Percentiles rank a stretch among this genome's conserved stretches.
phyloP scores from a whole-genome alignment of 2,888 invertebrate species.

The Suillia variegata region DNA sequence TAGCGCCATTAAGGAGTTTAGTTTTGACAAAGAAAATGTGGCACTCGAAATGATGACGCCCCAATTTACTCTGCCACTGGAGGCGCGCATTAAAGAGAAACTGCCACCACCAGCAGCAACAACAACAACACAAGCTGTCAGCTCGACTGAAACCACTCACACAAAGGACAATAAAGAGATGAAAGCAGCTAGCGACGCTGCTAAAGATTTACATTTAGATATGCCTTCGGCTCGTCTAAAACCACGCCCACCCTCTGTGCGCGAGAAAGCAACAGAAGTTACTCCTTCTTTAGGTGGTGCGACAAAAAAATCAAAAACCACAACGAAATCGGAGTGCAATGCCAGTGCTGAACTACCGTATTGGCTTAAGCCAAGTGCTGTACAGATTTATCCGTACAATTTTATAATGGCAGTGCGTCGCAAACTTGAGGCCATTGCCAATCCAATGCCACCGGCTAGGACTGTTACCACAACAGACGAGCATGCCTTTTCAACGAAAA shows the following conservation, averaged over 20 bases:
- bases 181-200: neutral
- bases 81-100: slow-evolving; percentile 27
- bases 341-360: slow-evolving; percentile 39
- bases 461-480: neutral
- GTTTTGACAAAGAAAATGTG: slow-evolving; percentile 41
- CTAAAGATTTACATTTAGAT: neutral
- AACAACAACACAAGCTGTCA: neutral
- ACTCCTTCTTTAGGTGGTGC: neutral
- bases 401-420: slow-evolving; percentile 67
- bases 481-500: no score
- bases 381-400: slow-evolving; percentile 66
- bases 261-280: slow-evolving; percentile 1
- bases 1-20: slow-evolving; percentile 35
- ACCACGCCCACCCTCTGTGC: neutral
- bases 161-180: neutral
- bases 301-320: neutral
- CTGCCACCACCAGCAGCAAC: neutral
- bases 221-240: neutral
- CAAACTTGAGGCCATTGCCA: slow-evolving; percentile 61
- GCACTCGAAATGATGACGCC: slow-evolving; percentile 33
- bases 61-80: slow-evolving; percentile 6
- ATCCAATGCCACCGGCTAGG: slow-evolving; percentile 21
- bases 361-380: slow-evolving; percentile 58
- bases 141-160: neutral
- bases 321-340: neutral